Percentiles rank a stretch among this genome's conserved stretches.
phyloP scores from a whole-genome alignment of 1,140 invertebrate species.

The Drosophila hydei region DNA sequence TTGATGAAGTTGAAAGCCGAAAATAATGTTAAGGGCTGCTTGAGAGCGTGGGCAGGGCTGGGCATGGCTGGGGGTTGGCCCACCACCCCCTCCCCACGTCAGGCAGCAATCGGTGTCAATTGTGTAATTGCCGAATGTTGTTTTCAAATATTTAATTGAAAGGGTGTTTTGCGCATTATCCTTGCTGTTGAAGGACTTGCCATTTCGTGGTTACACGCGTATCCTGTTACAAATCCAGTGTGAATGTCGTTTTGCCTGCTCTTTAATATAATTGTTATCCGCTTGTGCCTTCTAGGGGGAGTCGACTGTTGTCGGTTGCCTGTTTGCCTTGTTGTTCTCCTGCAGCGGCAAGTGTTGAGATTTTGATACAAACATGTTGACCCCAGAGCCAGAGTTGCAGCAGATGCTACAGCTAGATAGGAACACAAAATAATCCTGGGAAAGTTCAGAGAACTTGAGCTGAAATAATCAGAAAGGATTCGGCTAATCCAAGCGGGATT shows the following conservation, averaged over 20 bases:
- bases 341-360: constrained; percentile 61
- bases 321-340: constrained; percentile 12
- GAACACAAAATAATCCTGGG: constrained; percentile 14
- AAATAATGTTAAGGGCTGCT: constrained; percentile 3
- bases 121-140: constrained; percentile 83
- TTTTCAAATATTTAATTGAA: constrained; percentile 83
- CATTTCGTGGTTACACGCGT: constrained; percentile 82
- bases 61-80: neutral
- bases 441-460: constrained; percentile 5
- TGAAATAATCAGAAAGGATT: neutral
- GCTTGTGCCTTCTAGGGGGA: constrained; percentile 17
- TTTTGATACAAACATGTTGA: constrained; percentile 24
- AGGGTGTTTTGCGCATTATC: constrained; percentile 71
- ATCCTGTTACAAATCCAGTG: constrained; percentile 83
- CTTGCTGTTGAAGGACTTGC: constrained; percentile 40
- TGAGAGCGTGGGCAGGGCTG: neutral
- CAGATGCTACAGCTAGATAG: constrained; percentile 47
- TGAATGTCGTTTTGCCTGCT: constrained; percentile 73
- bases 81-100: constrained; percentile 38
- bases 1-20: constrained; percentile 76
- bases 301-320: neutral
- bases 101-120: constrained; percentile 65
- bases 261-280: constrained; percentile 83
- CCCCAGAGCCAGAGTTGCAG: constrained; percentile 36
- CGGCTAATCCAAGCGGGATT: neutral